These are phyloP conservation scores for Ctenicera cuprea DNA, from an alignment of 2,888 invertebrate genomes.

Conservation along the genomic window DNA sequence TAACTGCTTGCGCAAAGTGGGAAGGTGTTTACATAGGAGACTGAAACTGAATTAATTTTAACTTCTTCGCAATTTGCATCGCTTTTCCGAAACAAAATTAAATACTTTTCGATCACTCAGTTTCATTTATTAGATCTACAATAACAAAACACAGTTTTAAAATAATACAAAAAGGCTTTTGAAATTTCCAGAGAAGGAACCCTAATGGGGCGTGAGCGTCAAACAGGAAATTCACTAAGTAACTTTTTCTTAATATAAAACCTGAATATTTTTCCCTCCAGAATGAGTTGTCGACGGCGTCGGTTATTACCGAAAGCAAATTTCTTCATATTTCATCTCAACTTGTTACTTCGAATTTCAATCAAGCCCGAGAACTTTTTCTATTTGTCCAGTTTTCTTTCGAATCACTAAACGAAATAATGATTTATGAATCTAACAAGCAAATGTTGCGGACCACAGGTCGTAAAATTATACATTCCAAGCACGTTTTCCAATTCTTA, in stretches of 20 bases:
- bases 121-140: background rate
- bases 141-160: background rate
- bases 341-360: conserved; percentile 49
- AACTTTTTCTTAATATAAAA: conserved; percentile 35
- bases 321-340: conserved; percentile 45
- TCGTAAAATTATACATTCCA: conserved; percentile 54
- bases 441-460: conserved; percentile 47
- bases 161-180: background rate
- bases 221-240: conserved; percentile 20
- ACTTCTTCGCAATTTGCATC: too few species aligned
- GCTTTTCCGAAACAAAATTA: background rate
- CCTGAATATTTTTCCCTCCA: conserved; percentile 21
- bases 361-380: conserved; percentile 50
- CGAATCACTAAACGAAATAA: conserved; percentile 56
- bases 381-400: conserved; percentile 55
- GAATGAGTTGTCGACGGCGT: conserved; percentile 16
- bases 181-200: background rate
- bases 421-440: conserved; percentile 55
- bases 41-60: background rate
- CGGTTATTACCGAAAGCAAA: conserved; percentile 32
- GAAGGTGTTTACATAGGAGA: conserved; percentile 15
- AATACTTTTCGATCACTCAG: background rate
- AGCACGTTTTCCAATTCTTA: conserved; percentile 59
- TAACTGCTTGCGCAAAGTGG: conserved; percentile 30
- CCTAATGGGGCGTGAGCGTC: conserved; percentile 13